Conservation (phyloP, 2,888 invertebrate species). For the Myopa tessellatipennis region DNA sequence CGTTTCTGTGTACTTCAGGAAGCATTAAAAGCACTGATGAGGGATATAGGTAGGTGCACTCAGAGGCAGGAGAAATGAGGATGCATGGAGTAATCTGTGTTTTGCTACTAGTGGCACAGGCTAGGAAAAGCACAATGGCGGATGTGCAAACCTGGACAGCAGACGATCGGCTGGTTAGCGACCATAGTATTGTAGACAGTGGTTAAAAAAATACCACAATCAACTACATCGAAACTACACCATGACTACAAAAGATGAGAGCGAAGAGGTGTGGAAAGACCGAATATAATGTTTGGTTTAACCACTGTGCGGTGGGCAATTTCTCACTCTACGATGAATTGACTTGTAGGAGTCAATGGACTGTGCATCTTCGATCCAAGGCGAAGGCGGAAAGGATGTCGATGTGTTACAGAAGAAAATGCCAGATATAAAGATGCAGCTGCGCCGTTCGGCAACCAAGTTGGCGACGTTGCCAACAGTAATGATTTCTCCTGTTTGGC, state of each 20-base stretch:
- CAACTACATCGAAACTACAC: too few relatives aligned
- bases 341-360: constrained; percentile 29
- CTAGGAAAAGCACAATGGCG: background rate
- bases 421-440: constrained; percentile 17
- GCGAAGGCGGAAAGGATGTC: constrained; percentile 2
- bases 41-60: background rate
- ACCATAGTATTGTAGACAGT: too few relatives aligned
- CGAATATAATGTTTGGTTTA: too few relatives aligned
- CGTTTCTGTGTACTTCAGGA: too few relatives aligned
- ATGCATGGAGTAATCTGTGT: constrained; percentile 1
- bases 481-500: constrained; percentile 57
- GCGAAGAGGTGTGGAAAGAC: too few relatives aligned
- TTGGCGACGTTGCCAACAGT: constrained; percentile 35
- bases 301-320: constrained; percentile 4
- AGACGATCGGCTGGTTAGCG: too few relatives aligned
- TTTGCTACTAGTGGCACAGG: background rate
- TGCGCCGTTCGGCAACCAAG: background rate
- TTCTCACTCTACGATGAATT: background rate
- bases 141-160: background rate
- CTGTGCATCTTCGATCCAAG: background rate
- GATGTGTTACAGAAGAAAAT: background rate
- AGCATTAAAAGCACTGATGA: too few relatives aligned
- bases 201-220: too few relatives aligned
- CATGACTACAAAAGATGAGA: too few relatives aligned
- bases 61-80: constrained; percentile 20